phyloP scores from a whole-genome alignment of 2,888 invertebrate species.

The Eupithecia exiguata region DNA sequence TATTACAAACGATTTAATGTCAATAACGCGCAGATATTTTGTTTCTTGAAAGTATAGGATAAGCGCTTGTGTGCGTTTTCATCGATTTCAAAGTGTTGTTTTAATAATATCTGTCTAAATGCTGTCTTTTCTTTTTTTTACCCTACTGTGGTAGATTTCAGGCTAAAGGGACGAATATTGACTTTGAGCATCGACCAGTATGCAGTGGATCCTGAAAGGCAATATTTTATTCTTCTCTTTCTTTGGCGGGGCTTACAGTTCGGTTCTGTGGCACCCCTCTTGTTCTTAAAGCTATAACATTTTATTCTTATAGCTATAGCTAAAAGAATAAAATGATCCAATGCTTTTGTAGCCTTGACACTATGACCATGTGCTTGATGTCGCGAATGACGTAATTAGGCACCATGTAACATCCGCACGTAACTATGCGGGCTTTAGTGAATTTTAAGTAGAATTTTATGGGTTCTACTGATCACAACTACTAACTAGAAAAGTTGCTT shows the following conservation, averaged over 20 bases:
- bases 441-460: constrained; percentile 27
- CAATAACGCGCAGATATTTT: background rate
- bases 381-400: constrained; percentile 39
- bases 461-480: background rate
- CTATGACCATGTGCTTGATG: constrained; percentile 45
- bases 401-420: constrained; percentile 44
- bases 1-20: background rate
- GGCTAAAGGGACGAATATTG: too few species aligned
- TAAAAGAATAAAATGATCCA: constrained; percentile 28
- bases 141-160: too few species aligned
- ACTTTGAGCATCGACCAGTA: too few species aligned
- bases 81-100: too few species aligned
- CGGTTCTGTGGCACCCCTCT: background rate
- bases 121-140: too few species aligned
- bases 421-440: constrained; percentile 33
- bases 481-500: background rate
- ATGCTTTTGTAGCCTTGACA: constrained; percentile 50
- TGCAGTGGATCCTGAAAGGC: too few species aligned
- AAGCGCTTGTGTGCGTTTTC: background rate
- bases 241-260: background rate
- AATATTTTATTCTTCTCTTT: too few species aligned
- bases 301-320: background rate
- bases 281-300: background rate
- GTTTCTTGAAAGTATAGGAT: background rate
- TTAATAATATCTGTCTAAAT: too few species aligned